Percentiles rank a stretch among this genome's conserved stretches.
Conservation (phyloP, 2,888 invertebrate species). For the Noctua janthe region DNA sequence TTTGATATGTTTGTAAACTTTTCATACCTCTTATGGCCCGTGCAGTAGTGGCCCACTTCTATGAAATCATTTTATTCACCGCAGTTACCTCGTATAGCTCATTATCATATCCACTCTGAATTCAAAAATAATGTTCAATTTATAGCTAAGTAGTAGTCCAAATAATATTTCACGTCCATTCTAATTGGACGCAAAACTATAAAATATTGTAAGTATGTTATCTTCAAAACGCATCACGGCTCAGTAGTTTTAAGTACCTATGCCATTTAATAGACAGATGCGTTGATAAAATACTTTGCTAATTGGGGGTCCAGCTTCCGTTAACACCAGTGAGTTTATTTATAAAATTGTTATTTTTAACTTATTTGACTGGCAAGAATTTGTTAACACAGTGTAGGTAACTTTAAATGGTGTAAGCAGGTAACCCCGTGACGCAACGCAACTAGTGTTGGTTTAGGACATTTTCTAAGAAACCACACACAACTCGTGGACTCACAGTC, state of each 20-base stretch:
- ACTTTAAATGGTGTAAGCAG: conserved; percentile 30
- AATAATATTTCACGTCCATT: conserved; percentile 48
- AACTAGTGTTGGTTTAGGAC: conserved; percentile 56
- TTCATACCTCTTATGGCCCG: background rate
- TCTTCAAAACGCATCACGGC: conserved; percentile 56
- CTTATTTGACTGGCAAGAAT: conserved; percentile 15
- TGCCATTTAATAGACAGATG: conserved; percentile 41
- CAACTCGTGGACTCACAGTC: background rate
- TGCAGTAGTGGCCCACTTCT: conserved; percentile 5
- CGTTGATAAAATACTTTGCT: conserved; percentile 54
- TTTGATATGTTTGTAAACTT: background rate
- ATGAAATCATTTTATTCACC: conserved; percentile 11
- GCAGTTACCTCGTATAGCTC: background rate
- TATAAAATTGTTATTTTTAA: conserved; percentile 33
- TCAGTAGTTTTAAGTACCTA: conserved; percentile 58
- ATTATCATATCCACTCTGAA: background rate
- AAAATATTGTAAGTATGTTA: conserved; percentile 42
- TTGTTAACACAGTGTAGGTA: background rate
- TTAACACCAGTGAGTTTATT: conserved; percentile 42
- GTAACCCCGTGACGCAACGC: conserved; percentile 37
- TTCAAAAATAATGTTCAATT: conserved; percentile 12
- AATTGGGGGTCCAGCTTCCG: conserved; percentile 61
- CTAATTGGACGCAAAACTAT: conserved; percentile 43
- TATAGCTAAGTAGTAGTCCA: conserved; percentile 7
- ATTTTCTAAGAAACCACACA: conserved; percentile 48